Percentiles rank a stretch among this genome's conserved stretches.
Conservation (phyloP, 1,140 invertebrate genomes). For the Zaprionus gabonicus region DNA sequence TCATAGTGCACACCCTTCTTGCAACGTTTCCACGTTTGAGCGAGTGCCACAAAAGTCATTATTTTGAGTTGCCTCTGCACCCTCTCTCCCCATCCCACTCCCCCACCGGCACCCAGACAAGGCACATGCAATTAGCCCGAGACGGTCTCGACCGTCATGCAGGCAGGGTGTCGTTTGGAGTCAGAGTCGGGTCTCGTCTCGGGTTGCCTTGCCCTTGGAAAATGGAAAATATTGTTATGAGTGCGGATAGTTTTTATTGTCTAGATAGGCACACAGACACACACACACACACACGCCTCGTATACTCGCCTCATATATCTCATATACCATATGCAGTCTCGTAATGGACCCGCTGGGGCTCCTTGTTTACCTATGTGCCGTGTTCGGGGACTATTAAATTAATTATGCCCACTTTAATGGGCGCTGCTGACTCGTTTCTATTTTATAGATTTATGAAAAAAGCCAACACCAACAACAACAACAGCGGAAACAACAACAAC, state of each 20-base stretch:
- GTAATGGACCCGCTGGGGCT: background rate
- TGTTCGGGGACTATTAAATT: constrained; percentile 68
- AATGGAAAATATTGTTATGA: constrained; percentile 57
- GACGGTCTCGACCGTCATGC: constrained; percentile 16
- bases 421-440: constrained; percentile 40
- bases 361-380: constrained; percentile 52
- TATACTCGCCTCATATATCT: background rate
- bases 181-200: constrained; percentile 13
- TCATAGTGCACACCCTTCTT: constrained; percentile 37
- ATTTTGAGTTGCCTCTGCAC: constrained; percentile 23
- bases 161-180: background rate
- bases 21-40: constrained; percentile 8
- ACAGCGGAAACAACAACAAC: constrained; percentile 10
- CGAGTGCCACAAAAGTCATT: constrained; percentile 34
- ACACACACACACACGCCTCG: constrained; percentile 19
- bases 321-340: constrained; percentile 11
- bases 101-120: background rate
- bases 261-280: constrained; percentile 29
- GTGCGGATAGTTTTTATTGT: constrained; percentile 62
- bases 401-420: constrained; percentile 65
- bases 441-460: constrained; percentile 65
- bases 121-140: constrained; percentile 48
- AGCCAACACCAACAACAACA: constrained; percentile 7
- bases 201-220: constrained; percentile 65
- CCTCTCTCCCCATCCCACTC: background rate